Evolutionary conservation across 1,140 invertebrate species (phyloP), one percentile per base, ranked within the genome.

Genomic region (Venturia canescens): DNA sequence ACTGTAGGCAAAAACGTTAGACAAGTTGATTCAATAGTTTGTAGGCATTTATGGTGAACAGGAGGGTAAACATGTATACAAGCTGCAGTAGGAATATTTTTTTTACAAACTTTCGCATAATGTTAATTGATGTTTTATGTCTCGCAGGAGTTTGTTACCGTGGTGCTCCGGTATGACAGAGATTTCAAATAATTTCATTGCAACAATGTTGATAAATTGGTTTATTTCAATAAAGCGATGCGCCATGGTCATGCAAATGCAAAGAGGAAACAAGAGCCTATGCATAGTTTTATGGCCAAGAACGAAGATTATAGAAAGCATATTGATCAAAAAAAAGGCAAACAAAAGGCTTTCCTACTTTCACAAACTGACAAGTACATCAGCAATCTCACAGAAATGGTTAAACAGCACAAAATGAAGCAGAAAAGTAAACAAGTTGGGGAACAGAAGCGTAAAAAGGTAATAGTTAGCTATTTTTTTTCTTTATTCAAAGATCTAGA

Each of bases 241-340:
- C 94, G 98, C 91, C 98, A 97, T 88, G 97, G 99, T 89, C 98
- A 99, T 92, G 97, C 98, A 0, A 99, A 99, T 92, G 98, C 98
- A 6, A 99, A 99, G 91, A 93, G 98, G 13, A 98, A 99, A 91
- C 98, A 99, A 90, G 98, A 99, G 91, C 96, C 99, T 95, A 98
- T 99, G 97, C 93, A 97, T 76, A 95, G 97, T 86, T 93, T 99
- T 44, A 99, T 99, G 98, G 98, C 97, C 44, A 97, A 98, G 90
- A 97, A 98, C 91, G 97, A 98, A 93, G 97, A 98, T 78, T 97
- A 97, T 90, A 94, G 99, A 84, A 99, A 99, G 92, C 94, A 99
- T 60, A 99, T 99, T 88, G 99, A 99, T 95, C 98, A 99, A 90
- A 99, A 99, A 94, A 99, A 99, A 95, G 99, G 99, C 92, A 99